Evolutionary conservation across 2,888 invertebrate genomes (phyloP), one percentile per base, ranked within the genome.

Genomic region (Urechis unicinctus): DNA sequence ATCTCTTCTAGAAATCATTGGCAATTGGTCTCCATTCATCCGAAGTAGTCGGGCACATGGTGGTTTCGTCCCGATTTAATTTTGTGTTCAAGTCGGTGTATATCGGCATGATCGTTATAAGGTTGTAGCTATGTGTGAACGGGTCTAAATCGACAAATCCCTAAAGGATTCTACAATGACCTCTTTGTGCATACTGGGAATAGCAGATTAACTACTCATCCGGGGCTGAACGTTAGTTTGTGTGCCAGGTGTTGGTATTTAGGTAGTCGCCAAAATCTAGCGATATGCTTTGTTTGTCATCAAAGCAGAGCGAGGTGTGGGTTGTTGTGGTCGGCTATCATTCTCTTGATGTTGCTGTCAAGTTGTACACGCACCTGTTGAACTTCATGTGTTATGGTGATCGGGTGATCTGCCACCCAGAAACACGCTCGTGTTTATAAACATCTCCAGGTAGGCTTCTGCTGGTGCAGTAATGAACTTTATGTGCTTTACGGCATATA

Each of bases 351-450:
- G 13, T 61, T 52, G 1, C 63, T 68, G 78, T 94, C 91, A 43
- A 94, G 81, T 61, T 87, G 85, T 21, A 93, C 83, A 65, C 84
- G 82, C 0, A 93, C 84, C 21, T 82, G 82, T 63, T 86, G 85
- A 55, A 87, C 85, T 66, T 87, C 85, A 73, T 94, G 88, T 61
- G 85, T 84, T 56, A 94, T 88, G 2, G 92, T 93, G 55, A 95
- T 80, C 73, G 91, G 92, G 77, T 91, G 91, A 93, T 69, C 77
- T 76, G 63, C 17, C 58, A 61, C 21, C 41, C 26, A n/a, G 31
- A n/a, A 50, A 13, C 41, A n/a, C n/a, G n/a, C n/a, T n/a, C n/a
- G n/a, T n/a, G n/a, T n/a, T n/a, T n/a, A n/a, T n/a, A n/a, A n/a
- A n/a, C n/a, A n/a, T n/a, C n/a, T n/a, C n/a, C n/a, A n/a, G n/a